phyloP scores from a whole-genome alignment of 2,888 invertebrate species.

The Acrobasis suavella region DNA sequence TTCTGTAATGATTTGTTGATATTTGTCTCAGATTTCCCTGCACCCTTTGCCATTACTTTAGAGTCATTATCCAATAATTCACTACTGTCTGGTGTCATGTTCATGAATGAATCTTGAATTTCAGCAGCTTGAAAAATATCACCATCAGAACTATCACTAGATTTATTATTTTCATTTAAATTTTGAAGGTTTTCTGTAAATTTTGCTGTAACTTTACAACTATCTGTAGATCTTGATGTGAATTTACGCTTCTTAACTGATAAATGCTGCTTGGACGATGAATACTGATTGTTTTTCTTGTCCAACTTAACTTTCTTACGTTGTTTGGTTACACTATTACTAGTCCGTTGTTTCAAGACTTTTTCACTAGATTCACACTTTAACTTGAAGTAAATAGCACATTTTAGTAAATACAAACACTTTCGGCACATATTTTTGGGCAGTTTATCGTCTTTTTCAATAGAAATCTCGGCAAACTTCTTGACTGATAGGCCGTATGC shows the following conservation, averaged over 20 bases:
- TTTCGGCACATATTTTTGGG: slow-evolving; percentile 60
- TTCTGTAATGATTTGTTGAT: slow-evolving; percentile 21
- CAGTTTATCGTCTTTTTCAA: slow-evolving; percentile 51
- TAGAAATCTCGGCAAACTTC: slow-evolving; percentile 51
- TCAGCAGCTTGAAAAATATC: background rate
- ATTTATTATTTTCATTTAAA: background rate
- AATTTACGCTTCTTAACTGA: slow-evolving; percentile 23
- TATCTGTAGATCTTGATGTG: background rate
- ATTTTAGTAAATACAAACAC: slow-evolving; percentile 58
- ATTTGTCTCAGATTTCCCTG: background rate
- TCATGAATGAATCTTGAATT: background rate
- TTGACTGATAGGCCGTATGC: slow-evolving; percentile 56
- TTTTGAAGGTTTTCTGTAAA: slow-evolving; percentile 22
- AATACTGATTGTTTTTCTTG: slow-evolving; percentile 47
- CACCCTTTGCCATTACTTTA: background rate
- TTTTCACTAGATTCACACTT: slow-evolving; percentile 59
- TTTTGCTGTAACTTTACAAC: background rate
- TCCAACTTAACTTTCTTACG: slow-evolving; percentile 30
- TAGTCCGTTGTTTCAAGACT: slow-evolving; percentile 40
- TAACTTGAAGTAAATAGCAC: slow-evolving; percentile 62
- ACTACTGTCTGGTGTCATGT: background rate
- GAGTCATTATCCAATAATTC: background rate
- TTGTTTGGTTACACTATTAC: slow-evolving; percentile 28
- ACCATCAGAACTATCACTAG: background rate
- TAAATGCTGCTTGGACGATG: slow-evolving; percentile 49